A percentile compares a stretch with the other conserved stretches of the same genome.
phyloP scores from a whole-genome alignment of 2,797 vertebrate species.

The Urophycis tenuis region DNA sequence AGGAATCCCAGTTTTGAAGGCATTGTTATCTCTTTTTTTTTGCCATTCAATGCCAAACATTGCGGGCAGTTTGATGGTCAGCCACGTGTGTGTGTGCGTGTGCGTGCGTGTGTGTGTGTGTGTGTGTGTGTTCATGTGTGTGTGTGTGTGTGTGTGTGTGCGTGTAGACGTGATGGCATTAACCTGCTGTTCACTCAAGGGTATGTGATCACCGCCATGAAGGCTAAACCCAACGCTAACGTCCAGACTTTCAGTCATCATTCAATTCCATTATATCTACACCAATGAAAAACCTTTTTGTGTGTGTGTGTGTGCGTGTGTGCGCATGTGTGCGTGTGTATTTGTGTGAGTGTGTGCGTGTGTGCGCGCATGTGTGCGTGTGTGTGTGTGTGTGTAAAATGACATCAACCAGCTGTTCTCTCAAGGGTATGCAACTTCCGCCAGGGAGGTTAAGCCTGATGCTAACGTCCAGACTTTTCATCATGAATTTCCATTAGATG shows the following conservation, averaged over 20 bases:
- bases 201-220: too few relatives aligned
- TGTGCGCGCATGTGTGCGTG: neutral
- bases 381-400: neutral
- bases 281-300: neutral
- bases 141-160: neutral
- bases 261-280: neutral
- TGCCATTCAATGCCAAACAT: neutral
- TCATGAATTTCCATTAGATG: neutral
- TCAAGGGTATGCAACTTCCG: too few relatives aligned
- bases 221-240: neutral
- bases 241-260: neutral
- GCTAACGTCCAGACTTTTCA: neutral
- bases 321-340: neutral
- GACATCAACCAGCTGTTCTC: too few relatives aligned
- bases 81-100: neutral
- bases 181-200: too few relatives aligned
- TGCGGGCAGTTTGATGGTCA: conserved; percentile 1
- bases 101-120: neutral
- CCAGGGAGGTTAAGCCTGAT: neutral
- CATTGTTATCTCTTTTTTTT: neutral
- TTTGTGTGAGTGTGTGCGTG: neutral
- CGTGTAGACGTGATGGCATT: neutral
- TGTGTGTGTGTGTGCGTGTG: too few relatives aligned
- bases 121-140: neutral
- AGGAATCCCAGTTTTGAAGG: neutral